Base-by-base conservation (phyloP, 2,888 invertebrate genomes). In the Machimus rusticus region DNA sequence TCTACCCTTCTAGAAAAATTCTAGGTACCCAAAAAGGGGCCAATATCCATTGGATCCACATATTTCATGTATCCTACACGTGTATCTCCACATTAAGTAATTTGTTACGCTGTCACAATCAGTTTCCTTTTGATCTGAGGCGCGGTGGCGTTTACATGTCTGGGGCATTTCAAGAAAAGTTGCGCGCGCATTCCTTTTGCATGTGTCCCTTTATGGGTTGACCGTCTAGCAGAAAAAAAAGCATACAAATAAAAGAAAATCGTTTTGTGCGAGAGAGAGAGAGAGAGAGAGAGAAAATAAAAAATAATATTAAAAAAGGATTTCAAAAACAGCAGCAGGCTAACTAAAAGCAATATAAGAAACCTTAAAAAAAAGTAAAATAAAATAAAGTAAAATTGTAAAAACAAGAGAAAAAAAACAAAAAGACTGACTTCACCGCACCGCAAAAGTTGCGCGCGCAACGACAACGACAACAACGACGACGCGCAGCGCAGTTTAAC, bases 101-200 rank as follows among this genome's bases (percentile, higher is more conserved):
- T 84, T 84, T 84, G 84, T 84, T 66, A 57, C 57, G 84, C 84
- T 66, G 84, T 81, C 84, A 39, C 84, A 84, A 74, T 84, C 84
- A 39, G 84, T 66, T 84, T 39, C 43, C 84, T 84, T 84, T 84
- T 84, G 84, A 85, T 85, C 85, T 74, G 28, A 85, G 46, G 43
- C 85, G 85, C 85, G 74, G 74, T 85, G 85, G 85, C 85, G 74
- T 85, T 85, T 85, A 74, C 85, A 74, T 55, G 85, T 74, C 85
- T 74, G 14, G 46, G 28, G 85, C 57, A 85, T 74, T 74, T 85
- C 23, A 74, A 34, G 43, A 85, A 85, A 74, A 66, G 66, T 12
- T 74, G 43, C 85, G 74, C 85, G 34, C 74, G 74, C 85, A 57
- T 81, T 81, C 81, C 51, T 81, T 23, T 28, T 51, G 81, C 81